Percentiles rank a stretch among this genome's conserved stretches.
Conservation (phyloP, 2,113 vertebrate species). For the Tapirus terrestris region DNA sequence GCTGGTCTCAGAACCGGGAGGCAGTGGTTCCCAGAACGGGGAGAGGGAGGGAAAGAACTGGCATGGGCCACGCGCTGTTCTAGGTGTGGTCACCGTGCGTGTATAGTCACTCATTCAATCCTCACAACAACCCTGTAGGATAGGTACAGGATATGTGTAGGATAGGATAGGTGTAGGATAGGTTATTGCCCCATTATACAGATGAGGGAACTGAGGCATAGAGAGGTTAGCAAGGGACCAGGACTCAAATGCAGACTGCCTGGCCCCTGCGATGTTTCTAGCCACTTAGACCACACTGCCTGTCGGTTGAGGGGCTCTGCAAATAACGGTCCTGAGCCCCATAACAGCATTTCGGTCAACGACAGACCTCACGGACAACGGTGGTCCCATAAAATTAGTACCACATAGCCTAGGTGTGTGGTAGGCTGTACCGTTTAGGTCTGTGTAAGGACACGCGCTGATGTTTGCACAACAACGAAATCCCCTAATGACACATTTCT, state of each 20-base stretch:
- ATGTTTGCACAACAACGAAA: too few species aligned
- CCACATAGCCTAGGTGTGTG: too few species aligned
- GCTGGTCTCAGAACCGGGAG: not conserved
- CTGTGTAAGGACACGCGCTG: too few species aligned
- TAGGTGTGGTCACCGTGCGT: accelerated
- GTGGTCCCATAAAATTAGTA: too few species aligned
- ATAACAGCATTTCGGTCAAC: too few species aligned
- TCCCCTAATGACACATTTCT: too few species aligned
- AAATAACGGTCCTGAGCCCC: too few species aligned
- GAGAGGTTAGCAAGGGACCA: not conserved
- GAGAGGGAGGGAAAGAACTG: not conserved
- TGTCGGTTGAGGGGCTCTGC: accelerated
- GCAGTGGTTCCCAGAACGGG: not conserved
- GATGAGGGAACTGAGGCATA: not conserved
- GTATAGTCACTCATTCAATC: not conserved
- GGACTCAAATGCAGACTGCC: not conserved
- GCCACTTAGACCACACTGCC: not conserved
- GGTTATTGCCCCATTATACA: not conserved
- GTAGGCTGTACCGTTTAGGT: too few species aligned
- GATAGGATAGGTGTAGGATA: too few species aligned
- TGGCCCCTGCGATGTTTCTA: not conserved
- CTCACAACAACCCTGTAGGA: accelerated
- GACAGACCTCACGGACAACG: too few species aligned
- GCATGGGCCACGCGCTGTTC: not conserved
- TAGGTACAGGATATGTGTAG: too few species aligned